These are phyloP conservation scores for Hecatera dysodea DNA, from an alignment of 2,888 invertebrate genomes.

Conservation along the genomic window DNA sequence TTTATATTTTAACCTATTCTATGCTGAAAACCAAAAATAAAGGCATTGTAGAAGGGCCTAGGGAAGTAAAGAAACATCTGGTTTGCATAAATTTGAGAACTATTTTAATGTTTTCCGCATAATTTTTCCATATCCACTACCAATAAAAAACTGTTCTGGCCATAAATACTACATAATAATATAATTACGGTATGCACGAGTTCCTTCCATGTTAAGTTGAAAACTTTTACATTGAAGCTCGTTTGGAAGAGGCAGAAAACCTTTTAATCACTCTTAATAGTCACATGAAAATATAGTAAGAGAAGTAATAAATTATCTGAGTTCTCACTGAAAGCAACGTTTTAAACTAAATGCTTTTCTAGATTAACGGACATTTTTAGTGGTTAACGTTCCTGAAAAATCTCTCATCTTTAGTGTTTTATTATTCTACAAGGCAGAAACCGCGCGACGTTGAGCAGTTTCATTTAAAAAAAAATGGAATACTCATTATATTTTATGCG, in stretches of 20 bases:
- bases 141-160: constrained; percentile 21
- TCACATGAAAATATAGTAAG: background rate
- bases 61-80: no score
- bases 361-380: background rate
- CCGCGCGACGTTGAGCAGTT: background rate
- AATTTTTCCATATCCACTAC: constrained; percentile 11
- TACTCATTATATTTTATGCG: background rate
- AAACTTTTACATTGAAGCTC: constrained; percentile 11
- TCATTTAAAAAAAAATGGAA: background rate
- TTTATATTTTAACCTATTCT: background rate
- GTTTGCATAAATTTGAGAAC: no score
- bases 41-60: no score
- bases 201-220: constrained; percentile 4
- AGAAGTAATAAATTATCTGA: background rate
- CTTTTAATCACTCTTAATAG: constrained; percentile 17
- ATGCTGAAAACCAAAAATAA: background rate
- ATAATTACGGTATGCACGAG: constrained; percentile 6
- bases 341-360: constrained; percentile 11
- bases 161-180: constrained; percentile 29
- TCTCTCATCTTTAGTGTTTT: background rate
- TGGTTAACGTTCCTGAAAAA: background rate
- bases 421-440: background rate
- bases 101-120: constrained; percentile 26
- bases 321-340: background rate
- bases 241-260: background rate